These are phyloP conservation scores for Erynnis tages DNA, from an alignment of 2,888 invertebrate species.

Conservation along the genomic window DNA sequence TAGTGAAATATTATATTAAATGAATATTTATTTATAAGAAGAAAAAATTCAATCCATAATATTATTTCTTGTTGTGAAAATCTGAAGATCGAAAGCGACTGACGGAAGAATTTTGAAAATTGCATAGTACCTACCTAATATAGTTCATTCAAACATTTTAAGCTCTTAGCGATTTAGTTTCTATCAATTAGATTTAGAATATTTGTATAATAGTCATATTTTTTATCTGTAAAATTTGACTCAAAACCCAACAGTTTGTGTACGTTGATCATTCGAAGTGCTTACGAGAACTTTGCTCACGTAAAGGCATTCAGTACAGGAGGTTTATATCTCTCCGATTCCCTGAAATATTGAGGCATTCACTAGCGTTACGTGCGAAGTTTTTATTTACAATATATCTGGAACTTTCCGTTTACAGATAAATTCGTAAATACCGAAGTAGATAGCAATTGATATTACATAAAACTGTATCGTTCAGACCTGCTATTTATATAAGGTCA, in stretches of 20 bases:
- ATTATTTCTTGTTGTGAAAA: too few relatives aligned
- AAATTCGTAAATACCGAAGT: constrained; percentile 13
- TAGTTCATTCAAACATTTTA: background rate
- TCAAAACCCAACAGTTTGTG: background rate
- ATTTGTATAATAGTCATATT: too few relatives aligned
- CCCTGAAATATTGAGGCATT: constrained; percentile 18
- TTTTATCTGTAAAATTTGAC: too few relatives aligned
- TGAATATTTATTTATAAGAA: too few relatives aligned
- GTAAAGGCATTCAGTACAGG: constrained; percentile 3
- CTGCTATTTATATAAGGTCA: constrained; percentile 29
- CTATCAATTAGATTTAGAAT: too few relatives aligned
- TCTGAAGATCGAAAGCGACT: too few relatives aligned
- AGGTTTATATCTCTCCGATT: constrained; percentile 16
- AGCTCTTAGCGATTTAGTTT: too few relatives aligned
- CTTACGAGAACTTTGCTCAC: constrained; percentile 1
- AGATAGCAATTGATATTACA: constrained; percentile 23
- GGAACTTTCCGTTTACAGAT: background rate
- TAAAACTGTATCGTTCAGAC: constrained; percentile 22
- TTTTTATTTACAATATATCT: constrained; percentile 8
- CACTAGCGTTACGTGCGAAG: constrained; percentile 7
- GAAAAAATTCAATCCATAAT: too few relatives aligned
- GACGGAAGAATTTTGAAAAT: too few relatives aligned
- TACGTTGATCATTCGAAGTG: background rate
- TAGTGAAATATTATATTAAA: too few relatives aligned
- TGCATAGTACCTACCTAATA: too few relatives aligned